Evolutionary conservation across 2,888 invertebrate genomes (phyloP), one percentile per base, ranked within the genome.

Genomic region (Laspeyria flexula): DNA sequence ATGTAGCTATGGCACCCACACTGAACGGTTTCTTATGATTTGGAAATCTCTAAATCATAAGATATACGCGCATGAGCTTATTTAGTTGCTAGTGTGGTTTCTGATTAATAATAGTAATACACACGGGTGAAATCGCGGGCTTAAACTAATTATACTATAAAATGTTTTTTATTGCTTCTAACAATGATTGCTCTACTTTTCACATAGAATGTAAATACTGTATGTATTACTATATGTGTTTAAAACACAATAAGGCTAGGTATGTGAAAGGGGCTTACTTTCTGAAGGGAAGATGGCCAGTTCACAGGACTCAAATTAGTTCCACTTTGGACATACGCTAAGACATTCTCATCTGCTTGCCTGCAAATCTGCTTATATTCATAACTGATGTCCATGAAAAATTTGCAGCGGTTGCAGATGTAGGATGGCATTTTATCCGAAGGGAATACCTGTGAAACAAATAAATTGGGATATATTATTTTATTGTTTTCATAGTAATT

Each of bases 351-450:
- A 76, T 96, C 96, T 0, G 96, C 95, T 73, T 94, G 94, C 61
- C 96, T 95, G 70, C 96, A 96, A 75, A 96, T 94, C 52, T 95
- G 94, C 76, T 96, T 96, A 71, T 95, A 96, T 45, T 94, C 94
- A 85, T 96, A 96, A 40, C 94, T 94, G 54, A 95, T 90, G 51
- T 95, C 94, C 75, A 96, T 94, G 62, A 95, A 94, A 71, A 93
- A 88, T 16, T 94, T 94, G 71, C 96, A 96, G 31, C 93, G 93
- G 30, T 88, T 92, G 77, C 96, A 96, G 55, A 96, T 95, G 73
- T 92, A 94, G 42, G 94, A 90, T 1, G 96, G 96, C 95, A 96
- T 95, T 59, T 95, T 95, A 81, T 96, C 96, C 34, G 93, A 94
- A 52, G 93, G 90, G 68, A 93, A 94, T 9, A 94, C 92, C 94